phyloP scores from a whole-genome alignment of 2,797 vertebrate genomes.

The Takifugu rubripes region DNA sequence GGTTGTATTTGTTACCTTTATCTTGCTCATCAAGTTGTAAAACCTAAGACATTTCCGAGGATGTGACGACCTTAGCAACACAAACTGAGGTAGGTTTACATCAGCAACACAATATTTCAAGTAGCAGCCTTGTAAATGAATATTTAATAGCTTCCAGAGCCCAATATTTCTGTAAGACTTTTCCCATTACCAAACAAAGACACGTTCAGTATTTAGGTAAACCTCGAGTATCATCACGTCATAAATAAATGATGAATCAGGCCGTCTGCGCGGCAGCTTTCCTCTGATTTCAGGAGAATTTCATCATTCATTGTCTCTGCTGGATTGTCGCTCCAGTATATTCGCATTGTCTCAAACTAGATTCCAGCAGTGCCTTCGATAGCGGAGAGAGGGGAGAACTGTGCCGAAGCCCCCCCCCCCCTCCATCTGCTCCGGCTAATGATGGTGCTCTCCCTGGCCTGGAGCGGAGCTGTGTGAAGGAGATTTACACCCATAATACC shows the following conservation, averaged over 20 bases:
- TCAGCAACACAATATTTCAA: neutral
- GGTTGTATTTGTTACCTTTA: neutral
- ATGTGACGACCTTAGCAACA: neutral
- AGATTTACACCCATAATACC: slow-evolving; percentile 73
- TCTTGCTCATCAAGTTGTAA: neutral
- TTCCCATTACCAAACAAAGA: slow-evolving; percentile 18
- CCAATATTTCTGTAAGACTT: neutral
- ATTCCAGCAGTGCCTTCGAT: slow-evolving; percentile 63
- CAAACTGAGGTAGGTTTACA: neutral
- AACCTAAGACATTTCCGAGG: too few relatives aligned
- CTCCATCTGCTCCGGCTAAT: slow-evolving; percentile 71
- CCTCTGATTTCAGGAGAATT: slow-evolving; percentile 69
- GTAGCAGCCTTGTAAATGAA: neutral
- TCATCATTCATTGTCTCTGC: slow-evolving; percentile 67
- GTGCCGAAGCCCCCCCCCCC: slow-evolving; percentile 39
- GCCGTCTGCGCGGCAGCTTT: slow-evolving; percentile 50
- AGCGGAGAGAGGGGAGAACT: slow-evolving; percentile 38
- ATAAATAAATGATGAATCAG: slow-evolving; percentile 67
- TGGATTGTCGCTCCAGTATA: slow-evolving; percentile 45
- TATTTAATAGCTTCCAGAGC: neutral
- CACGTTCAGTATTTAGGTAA: slow-evolving; percentile 26
- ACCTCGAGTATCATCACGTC: slow-evolving; percentile 42
- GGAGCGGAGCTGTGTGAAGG: slow-evolving; percentile 64
- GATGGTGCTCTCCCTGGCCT: slow-evolving; percentile 67
- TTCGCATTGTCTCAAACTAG: slow-evolving; percentile 49